phyloP scores from a whole-genome alignment of 2,888 invertebrate species.

The Plagiodera versicolora region DNA sequence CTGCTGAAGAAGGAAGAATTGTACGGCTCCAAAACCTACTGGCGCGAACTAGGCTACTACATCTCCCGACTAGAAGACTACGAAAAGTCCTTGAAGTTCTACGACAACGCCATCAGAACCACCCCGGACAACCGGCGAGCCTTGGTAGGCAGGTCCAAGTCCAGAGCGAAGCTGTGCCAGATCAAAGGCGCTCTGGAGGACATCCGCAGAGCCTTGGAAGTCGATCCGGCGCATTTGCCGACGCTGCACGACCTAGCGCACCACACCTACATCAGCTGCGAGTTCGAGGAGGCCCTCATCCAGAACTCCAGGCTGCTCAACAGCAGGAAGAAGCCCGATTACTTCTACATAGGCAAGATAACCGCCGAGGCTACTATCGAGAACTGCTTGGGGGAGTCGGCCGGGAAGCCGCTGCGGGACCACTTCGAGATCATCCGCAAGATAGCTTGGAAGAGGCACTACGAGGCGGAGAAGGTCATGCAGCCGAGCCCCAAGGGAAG shows the following conservation, averaged over 20 bases:
- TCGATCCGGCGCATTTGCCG: constrained; percentile 44
- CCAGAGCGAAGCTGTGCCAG: constrained; percentile 59
- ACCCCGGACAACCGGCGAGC: constrained; percentile 57
- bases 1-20: constrained; percentile 30
- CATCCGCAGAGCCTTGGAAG: constrained; percentile 53
- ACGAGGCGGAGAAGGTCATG: constrained; percentile 41
- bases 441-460: constrained; percentile 49
- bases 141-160: constrained; percentile 59
- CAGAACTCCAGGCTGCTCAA: constrained; percentile 43
- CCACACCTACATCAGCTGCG: constrained; percentile 47
- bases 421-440: constrained; percentile 50
- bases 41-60: constrained; percentile 47
- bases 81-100: constrained; percentile 46
- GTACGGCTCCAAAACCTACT: constrained; percentile 43
- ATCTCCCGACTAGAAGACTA: constrained; percentile 47
- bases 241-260: constrained; percentile 46
- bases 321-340: constrained; percentile 48
- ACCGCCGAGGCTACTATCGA: constrained; percentile 51
- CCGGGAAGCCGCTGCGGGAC: constrained; percentile 50
- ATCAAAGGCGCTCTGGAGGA: constrained; percentile 60
- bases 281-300: constrained; percentile 50
- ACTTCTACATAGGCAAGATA: constrained; percentile 51
- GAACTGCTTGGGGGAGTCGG: constrained; percentile 49
- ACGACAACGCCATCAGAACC: constrained; percentile 44
- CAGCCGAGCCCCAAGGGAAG: constrained; percentile 36